phyloP scores from a whole-genome alignment of 2,113 vertebrate genomes.

The Mus musculus region DNA sequence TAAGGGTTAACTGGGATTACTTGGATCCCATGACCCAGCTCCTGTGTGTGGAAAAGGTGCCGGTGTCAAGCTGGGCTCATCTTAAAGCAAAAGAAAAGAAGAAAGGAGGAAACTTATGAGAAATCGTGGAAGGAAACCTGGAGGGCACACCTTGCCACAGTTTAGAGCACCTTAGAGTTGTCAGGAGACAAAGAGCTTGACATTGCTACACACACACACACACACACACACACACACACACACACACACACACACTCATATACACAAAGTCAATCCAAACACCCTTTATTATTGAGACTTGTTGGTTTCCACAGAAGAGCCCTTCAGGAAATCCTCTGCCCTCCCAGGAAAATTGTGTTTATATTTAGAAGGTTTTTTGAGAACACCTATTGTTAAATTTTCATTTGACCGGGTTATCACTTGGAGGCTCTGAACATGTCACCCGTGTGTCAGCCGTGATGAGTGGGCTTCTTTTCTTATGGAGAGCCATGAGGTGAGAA shows the following conservation, averaged over 20 bases:
- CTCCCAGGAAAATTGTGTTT: slow-evolving; percentile 53
- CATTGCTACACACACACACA: slow-evolving; percentile 20
- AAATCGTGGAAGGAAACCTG: not conserved
- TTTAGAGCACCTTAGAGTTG: not conserved
- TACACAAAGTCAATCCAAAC: slow-evolving; percentile 43
- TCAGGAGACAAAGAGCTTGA: not conserved
- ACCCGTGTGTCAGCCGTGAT: rapidly evolving
- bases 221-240: not conserved
- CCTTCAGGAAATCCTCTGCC: slow-evolving; percentile 66
- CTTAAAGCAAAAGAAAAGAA: slow-evolving; percentile 11
- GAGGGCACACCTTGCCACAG: not conserved
- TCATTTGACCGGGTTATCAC: not conserved
- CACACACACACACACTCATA: not conserved
- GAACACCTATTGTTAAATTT: slow-evolving; percentile 66
- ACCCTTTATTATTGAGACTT: slow-evolving; percentile 50
- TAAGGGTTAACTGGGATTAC: rapidly evolving
- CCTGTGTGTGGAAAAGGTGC: not conserved
- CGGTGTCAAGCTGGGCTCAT: not conserved
- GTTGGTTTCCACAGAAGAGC: slow-evolving; percentile 67
- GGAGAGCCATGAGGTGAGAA: not conserved
- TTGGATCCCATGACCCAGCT: not conserved
- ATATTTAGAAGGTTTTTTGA: slow-evolving; percentile 67
- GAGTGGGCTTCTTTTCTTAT: not conserved
- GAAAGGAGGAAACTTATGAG: not conserved
- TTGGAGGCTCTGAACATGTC: not conserved